Conservation (phyloP, 2,113 vertebrate genomes). For the Willisornis vidua region DNA sequence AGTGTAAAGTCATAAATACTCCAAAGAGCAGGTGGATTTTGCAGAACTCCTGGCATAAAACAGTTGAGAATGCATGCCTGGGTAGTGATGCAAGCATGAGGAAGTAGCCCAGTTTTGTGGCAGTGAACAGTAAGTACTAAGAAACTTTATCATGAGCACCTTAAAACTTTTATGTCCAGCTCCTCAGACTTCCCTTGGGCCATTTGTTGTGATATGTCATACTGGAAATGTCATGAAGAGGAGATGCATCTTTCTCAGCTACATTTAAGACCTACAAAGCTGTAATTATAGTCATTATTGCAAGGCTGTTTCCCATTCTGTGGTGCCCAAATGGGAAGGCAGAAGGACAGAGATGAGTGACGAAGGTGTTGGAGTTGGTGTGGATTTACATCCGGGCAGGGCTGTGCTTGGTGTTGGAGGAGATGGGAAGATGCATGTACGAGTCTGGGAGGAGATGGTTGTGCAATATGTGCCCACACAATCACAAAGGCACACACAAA, state of each 20-base stretch:
- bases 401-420: background rate
- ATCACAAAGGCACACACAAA: too few relatives aligned
- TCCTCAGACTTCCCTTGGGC: background rate
- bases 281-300: background rate
- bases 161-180: background rate
- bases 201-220: background rate
- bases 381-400: background rate
- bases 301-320: background rate
- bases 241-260: background rate
- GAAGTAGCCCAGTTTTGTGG: background rate
- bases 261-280: background rate
- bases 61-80: background rate
- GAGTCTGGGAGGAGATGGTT: background rate
- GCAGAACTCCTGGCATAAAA: background rate
- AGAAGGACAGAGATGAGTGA: fast-evolving
- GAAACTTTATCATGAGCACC: background rate
- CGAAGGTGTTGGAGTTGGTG: background rate
- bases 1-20: background rate
- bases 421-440: background rate
- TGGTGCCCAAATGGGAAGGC: background rate
- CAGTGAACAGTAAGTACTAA: background rate
- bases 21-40: background rate
- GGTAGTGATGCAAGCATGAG: background rate
- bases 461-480: background rate
- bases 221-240: background rate